Base-by-base conservation (phyloP, 2,888 invertebrate genomes). In the Lycia hirtaria region DNA sequence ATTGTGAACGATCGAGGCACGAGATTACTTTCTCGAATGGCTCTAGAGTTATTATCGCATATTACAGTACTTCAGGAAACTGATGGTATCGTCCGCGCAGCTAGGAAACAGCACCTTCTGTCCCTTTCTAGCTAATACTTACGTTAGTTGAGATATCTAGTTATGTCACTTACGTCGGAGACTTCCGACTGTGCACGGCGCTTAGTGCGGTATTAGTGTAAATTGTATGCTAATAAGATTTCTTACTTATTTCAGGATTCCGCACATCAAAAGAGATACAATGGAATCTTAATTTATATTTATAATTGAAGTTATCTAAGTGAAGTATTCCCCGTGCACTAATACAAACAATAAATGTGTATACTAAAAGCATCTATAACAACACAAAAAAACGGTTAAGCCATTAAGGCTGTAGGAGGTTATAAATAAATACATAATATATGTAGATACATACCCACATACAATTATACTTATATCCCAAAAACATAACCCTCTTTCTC, bases 1-100 rank as follows among this genome's bases (percentile, higher is more conserved):
- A 54, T 26, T 52, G 51, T 44, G 60, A 54, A 51, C 44, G 62
- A 66, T 62, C 44, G 47, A 51, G 41, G 51, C 33, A 30, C 26
- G n/a, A 47, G 57, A 71, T 69, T 67, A 77, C 85, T 85, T 85
- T 86, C 85, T 76, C 83, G 68, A 76, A 63, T 68, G 62, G 69
- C 70, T 49, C 63, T 56, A 67, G 68, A 73, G 68, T 72, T 71
- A 73, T 69, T 71, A 57, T 58, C 33, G 52, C 52, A 48, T 49
- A 41, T 48, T 57, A 48, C 52, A 52, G 52, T 48, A 26, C 43
- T 58, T 70, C 78, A 81, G 76, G 80, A 81, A 85, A 83, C 82
- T 55, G 67, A 67, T 67, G 50, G 53, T 64, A 67, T 83, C 83
- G 82, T 85, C 82, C 83, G 85, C 75, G 64, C 67, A 67, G 73